Evolutionary conservation across 2,797 vertebrate genomes (phyloP).

Genomic region (Myripristis murdjan): DNA sequence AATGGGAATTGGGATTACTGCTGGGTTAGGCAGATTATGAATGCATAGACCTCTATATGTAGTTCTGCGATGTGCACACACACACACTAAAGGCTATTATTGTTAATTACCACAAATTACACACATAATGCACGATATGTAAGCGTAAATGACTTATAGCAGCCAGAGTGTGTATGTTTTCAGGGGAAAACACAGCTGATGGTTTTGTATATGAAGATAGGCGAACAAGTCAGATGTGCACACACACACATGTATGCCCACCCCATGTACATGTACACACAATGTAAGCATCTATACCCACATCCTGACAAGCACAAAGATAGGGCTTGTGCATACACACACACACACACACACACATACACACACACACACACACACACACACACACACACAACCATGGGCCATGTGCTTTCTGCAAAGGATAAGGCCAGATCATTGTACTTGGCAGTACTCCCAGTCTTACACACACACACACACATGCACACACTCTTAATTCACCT

Average conservation of each 20-base stretch:
- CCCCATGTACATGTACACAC: too few species aligned
- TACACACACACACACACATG: conserved; percentile 34
- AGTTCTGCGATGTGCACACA: not conserved
- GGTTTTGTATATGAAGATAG: too few species aligned
- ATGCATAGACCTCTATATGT: not conserved
- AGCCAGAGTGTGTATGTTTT: too few species aligned
- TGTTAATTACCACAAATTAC: conserved; percentile 30
- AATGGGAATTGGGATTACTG: conserved; percentile 14
- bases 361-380: not conserved
- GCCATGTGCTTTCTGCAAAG: conserved; percentile 40
- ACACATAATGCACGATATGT: not conserved
- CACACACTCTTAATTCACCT: conserved; percentile 70
- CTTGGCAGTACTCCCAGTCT: conserved; percentile 72
- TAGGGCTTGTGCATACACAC: conserved; percentile 8
- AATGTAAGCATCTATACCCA: conserved; percentile 28
- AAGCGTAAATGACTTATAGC: too few species aligned
- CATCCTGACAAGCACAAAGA: conserved; percentile 39
- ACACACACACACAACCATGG: too few species aligned
- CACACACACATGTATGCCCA: too few species aligned
- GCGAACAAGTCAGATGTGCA: too few species aligned
- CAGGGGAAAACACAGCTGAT: too few species aligned
- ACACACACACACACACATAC: conserved; percentile 19
- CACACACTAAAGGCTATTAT: not conserved
- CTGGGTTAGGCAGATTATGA: not conserved
- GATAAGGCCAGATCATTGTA: conserved; percentile 62